A percentile compares a stretch with the other conserved stretches of the same genome.
These are phyloP conservation scores for Daboia siamensis DNA, from an alignment of 2,113 vertebrate genomes.

Conservation along the genomic window DNA sequence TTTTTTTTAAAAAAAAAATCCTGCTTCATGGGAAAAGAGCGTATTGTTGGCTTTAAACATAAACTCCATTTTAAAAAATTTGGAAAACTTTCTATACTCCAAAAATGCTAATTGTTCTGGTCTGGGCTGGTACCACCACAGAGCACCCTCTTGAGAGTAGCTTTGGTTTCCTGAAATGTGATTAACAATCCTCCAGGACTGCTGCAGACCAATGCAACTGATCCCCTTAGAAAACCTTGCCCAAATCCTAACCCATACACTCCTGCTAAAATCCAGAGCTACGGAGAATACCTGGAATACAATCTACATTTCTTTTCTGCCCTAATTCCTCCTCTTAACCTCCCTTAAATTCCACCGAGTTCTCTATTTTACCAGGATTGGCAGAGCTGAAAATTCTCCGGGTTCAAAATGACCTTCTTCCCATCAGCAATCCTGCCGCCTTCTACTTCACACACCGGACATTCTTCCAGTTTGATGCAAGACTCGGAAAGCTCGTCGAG, in stretches of 20 bases:
- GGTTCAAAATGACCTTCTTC: constrained; percentile 77
- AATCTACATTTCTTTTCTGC: not conserved
- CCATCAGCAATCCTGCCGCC: constrained; percentile 78
- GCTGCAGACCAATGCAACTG: not conserved
- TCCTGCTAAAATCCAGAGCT: not conserved
- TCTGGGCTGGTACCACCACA: not conserved
- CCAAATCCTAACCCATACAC: not conserved
- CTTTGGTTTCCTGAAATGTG: not conserved
- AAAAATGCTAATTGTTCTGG: not conserved
- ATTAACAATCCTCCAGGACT: not conserved
- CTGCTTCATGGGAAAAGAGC: not conserved
- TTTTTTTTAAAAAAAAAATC: not conserved
- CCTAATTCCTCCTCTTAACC: not conserved
- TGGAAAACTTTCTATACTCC: not conserved
- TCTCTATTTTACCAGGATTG: constrained; percentile 82
- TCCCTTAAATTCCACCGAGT: not conserved
- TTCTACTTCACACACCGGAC: constrained; percentile 80
- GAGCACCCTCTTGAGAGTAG: not conserved
- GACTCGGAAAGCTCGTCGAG: constrained; percentile 87
- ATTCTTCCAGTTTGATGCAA: constrained; percentile 81
- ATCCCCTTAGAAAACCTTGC: not conserved
- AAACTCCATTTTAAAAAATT: not conserved
- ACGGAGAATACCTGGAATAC: not conserved
- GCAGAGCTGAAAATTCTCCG: constrained; percentile 74
- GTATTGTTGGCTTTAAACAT: not conserved